phyloP scores from a whole-genome alignment of 1,140 invertebrate species.

The Phenacoccus solenopsis region DNA sequence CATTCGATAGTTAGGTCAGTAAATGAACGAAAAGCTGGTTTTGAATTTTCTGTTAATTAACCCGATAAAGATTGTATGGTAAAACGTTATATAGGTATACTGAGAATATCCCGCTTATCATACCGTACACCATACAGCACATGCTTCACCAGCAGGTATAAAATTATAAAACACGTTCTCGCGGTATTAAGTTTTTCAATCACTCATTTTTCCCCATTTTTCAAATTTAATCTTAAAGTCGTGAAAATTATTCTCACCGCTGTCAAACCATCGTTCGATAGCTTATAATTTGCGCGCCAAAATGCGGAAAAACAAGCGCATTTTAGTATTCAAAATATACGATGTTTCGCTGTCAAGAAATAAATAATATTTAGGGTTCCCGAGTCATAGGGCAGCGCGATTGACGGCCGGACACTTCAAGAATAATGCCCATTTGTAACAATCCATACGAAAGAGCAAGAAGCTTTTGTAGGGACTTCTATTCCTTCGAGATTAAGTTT shows the following conservation, averaged over 20 bases:
- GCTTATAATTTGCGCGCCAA: no score
- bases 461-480: neutral
- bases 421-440: conserved; percentile 9
- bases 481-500: conserved; percentile 9
- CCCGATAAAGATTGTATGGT: neutral
- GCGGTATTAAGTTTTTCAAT: no score
- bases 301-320: neutral
- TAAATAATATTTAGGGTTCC: conserved; percentile 9
- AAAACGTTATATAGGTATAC: neutral
- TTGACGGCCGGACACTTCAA: conserved; percentile 12
- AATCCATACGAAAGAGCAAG: neutral
- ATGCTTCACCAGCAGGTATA: no score
- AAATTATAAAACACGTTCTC: no score
- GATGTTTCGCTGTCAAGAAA: conserved; percentile 12
- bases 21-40: neutral
- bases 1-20: neutral
- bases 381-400: neutral
- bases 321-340: conserved; percentile 6
- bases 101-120: no score
- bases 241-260: no score
- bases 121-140: no score
- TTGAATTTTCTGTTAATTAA: neutral
- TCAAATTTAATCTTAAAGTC: no score
- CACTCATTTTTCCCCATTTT: no score
- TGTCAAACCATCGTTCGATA: no score